Percentiles rank a stretch among this genome's conserved stretches.
Conservation (phyloP, 2,113 vertebrate species). For the Perca fluviatilis region DNA sequence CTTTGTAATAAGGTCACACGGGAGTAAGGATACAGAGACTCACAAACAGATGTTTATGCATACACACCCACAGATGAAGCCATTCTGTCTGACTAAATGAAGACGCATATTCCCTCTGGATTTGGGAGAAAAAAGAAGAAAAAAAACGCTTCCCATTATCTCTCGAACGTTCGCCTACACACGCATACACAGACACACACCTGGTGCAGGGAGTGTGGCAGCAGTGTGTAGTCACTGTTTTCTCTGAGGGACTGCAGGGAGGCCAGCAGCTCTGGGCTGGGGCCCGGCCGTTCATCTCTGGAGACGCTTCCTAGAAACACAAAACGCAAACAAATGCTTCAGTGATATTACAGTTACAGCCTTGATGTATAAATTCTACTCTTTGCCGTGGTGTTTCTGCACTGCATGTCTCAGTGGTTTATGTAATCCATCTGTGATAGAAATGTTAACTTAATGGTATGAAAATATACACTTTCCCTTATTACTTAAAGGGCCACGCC, state of each 20-base stretch:
- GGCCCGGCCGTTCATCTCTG: slow-evolving; percentile 60
- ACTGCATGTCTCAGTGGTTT: neutral
- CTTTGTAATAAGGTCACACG: slow-evolving; percentile 26
- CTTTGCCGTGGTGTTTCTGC: neutral
- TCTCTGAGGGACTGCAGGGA: slow-evolving; percentile 88
- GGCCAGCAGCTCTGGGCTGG: slow-evolving; percentile 85
- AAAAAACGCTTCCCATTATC: neutral
- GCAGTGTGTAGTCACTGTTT: slow-evolving; percentile 87
- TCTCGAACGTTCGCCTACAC: neutral
- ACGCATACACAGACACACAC: slow-evolving; percentile 74
- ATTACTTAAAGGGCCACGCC: neutral
- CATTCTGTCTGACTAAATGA: slow-evolving; percentile 43
- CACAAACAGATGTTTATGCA: slow-evolving; percentile 1
- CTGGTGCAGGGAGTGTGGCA: slow-evolving; percentile 95
- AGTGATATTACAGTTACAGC: too few species aligned
- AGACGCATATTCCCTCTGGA: slow-evolving; percentile 42
- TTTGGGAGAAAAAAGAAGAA: neutral
- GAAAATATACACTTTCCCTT: neutral
- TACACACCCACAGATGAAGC: slow-evolving; percentile 1
- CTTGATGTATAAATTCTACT: neutral
- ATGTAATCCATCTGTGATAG: neutral
- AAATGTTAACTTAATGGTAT: neutral
- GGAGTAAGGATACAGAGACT: neutral
- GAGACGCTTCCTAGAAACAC: slow-evolving; percentile 62
- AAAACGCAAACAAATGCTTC: slow-evolving; percentile 41